phyloP scores from a whole-genome alignment of 1,140 invertebrate species.

The Pseudomyrmex gracilis region DNA sequence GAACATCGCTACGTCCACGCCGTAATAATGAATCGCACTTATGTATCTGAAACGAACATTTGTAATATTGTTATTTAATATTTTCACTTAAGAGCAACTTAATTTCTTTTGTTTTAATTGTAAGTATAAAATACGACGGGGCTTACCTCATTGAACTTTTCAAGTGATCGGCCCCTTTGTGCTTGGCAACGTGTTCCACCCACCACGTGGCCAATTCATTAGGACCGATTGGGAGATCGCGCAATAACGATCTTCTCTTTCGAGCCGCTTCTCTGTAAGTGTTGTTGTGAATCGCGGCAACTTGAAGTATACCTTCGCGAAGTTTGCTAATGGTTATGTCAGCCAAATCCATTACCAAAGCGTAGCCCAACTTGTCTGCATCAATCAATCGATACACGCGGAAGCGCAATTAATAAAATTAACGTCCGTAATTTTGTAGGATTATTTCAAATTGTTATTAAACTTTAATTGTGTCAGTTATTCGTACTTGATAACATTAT shows the following conservation, averaged over 20 bases:
- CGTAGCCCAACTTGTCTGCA: constrained; percentile 80
- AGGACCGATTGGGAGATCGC: constrained; percentile 81
- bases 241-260: constrained; percentile 77
- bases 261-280: constrained; percentile 78
- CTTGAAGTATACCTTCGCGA: constrained; percentile 78
- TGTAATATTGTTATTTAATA: neutral
- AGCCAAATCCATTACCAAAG: constrained; percentile 79
- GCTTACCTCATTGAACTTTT: constrained; percentile 80
- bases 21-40: constrained; percentile 81
- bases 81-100: neutral
- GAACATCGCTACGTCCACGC: constrained; percentile 79
- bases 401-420: too few relatives aligned
- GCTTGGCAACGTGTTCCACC: constrained; percentile 84
- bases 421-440: too few relatives aligned
- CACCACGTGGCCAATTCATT: constrained; percentile 83
- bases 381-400: neutral
- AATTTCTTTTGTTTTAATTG: too few relatives aligned
- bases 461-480: too few relatives aligned
- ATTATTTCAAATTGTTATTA: too few relatives aligned
- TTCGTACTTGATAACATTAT: too few relatives aligned
- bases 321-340: constrained; percentile 77
- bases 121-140: neutral
- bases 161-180: constrained; percentile 83
- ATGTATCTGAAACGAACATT: constrained; percentile 74
- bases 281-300: constrained; percentile 75